A percentile compares a stretch with the other conserved stretches of the same genome.
Evolutionary conservation across 2,888 invertebrate species (phyloP).

Genomic region (Cloeon dipterum): DNA sequence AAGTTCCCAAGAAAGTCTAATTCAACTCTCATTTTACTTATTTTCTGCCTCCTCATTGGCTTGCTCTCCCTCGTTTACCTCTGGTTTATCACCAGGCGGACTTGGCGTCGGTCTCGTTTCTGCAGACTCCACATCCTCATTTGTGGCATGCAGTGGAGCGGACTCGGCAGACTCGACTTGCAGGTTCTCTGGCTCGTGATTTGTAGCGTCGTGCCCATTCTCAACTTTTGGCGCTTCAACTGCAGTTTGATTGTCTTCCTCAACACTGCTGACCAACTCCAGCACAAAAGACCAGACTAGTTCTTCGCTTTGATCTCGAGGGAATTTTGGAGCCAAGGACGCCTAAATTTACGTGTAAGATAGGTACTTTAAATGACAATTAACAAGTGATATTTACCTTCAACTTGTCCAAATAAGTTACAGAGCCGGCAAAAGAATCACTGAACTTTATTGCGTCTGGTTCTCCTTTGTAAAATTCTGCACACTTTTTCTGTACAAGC

Average conservation of each 20-base stretch:
- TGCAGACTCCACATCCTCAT: no score
- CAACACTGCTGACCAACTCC: conserved; percentile 16
- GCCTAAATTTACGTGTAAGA: conserved; percentile 17
- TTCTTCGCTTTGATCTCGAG: conserved; percentile 52
- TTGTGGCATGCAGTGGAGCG: no score
- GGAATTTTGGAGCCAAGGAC: conserved; percentile 58
- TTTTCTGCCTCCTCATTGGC: no score
- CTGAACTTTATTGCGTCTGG: conserved; percentile 40
- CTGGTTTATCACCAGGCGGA: no score
- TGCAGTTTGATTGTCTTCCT: neutral
- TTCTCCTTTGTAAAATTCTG: conserved; percentile 58
- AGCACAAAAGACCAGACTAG: conserved; percentile 57
- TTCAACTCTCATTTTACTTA: no score
- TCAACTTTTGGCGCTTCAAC: neutral
- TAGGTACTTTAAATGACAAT: neutral
- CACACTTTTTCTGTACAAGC: conserved; percentile 37
- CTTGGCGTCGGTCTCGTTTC: no score
- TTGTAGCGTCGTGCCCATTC: neutral
- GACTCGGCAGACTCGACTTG: neutral
- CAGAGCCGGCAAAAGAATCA: conserved; percentile 40
- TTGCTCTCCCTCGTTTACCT: no score
- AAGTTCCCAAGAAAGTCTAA: no score
- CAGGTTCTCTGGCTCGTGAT: neutral
- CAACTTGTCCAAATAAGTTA: conserved; percentile 63
- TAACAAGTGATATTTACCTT: conserved; percentile 32